Base-by-base conservation (phyloP, 2,888 invertebrate species). In the Epinotia nisella region DNA sequence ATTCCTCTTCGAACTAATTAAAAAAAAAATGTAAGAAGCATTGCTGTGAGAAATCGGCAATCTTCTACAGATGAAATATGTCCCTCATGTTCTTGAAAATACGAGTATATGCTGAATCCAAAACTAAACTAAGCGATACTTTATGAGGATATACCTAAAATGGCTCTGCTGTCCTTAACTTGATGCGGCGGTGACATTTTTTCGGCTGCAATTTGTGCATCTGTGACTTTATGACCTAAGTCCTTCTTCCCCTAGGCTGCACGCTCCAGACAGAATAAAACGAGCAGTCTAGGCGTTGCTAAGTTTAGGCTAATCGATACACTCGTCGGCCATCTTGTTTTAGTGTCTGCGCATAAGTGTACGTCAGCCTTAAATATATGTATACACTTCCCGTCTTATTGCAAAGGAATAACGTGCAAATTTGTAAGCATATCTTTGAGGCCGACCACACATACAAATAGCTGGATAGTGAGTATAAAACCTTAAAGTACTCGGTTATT, bases 291-390 rank as follows among this genome's bases (percentile, higher is more conserved):
- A 56, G 71, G 51, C 45, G 62, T 41, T 62, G 21, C 72, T 72
- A 72, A 68, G 61, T 72, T 72, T 68, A 72, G 56, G 45, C 72
- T 68, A 72, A 72, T 72, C 72, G 72, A 72, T 72, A 72, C 67
- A 61, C 71, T 13, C n/a, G 59, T 21, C 64, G 11, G 72, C 62
- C 68, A 69, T 73, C 29, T 69, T 73, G 66, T 66, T 62, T 19
- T 15, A 21, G 45, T 58, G 60, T 61, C 61, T 61, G 60, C 21
- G 39, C 49, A 59, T 59, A 13, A 49, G 35, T 49, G 29, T 51
- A 49, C 7, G 53, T 15, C 49, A n/a, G n/a, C 49, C 4, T n/a
- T n/a, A n/a, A 49, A n/a, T n/a, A 49, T 49, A 49, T n/a, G 49
- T 49, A 49, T 13, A 49, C 49, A 49, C 7, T 49, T n/a, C n/a